Base-by-base conservation (phyloP, 2,797 vertebrate species). In the Apodemus agrarius region DNA sequence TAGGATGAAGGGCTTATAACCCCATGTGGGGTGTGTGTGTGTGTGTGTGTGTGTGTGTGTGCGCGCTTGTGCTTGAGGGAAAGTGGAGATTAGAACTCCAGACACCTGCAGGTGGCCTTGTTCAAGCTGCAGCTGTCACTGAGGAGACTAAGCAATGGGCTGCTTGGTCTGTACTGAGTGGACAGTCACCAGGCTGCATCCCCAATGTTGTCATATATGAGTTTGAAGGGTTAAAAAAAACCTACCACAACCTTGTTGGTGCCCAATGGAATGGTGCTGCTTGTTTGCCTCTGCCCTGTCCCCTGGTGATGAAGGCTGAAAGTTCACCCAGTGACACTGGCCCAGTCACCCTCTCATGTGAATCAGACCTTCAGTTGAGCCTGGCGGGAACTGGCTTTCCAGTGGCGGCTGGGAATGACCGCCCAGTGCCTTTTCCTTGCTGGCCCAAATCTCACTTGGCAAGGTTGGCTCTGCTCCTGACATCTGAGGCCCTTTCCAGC, bases 401-500 rank as follows among this genome's bases (percentile, higher is more conserved):
- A 91, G 89, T 89, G 40, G 52, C 31, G 65, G 90, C 22, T 75
- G 84, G 93, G 65, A 97, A 96, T 97, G 96, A 89, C 95, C 17
- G 87, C 17, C 16, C 89, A 40, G 93, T 16, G 61, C 43, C 87
- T 95, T 94, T 82, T 93, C 88, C 96, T 96, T 19, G 0, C 87
- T 97, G 98, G 97, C 98, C 61, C 37, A 63, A 93, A 89, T 90
- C 65, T 21, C 31, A 3, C 89, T 83, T 97, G 98, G 97, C 98
- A 94, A 85, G 34, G 3, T 2, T 76, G 57, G 6, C 24, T 52
- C 7, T 78, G 94, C 0, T 22, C 75, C 95, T 97, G 97, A 97
- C 89, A 96, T 98, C 93, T 96, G 95, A 93, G 86, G 97, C 90
- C 88, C 54, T 93, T 97, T 98, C 97, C 97, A 95, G 96, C 96